phyloP scores from a whole-genome alignment of 2,113 vertebrate species.

The Chinchilla lanigera region DNA sequence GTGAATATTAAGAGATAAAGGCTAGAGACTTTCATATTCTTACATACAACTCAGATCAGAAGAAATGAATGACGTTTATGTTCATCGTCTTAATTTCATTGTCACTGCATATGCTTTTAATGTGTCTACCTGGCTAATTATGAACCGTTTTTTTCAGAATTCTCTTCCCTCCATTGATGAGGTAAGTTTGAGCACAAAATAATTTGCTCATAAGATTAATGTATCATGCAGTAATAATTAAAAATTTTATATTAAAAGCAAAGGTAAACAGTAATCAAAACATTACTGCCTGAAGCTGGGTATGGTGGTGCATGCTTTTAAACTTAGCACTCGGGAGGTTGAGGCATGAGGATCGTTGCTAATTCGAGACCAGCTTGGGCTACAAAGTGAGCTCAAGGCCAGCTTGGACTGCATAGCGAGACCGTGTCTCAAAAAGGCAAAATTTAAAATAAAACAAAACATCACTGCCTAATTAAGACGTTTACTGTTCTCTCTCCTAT shows the following conservation, averaged over 20 bases:
- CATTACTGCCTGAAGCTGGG: background rate
- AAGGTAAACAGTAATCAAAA: background rate
- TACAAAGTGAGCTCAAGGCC: too few species aligned
- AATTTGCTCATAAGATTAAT: background rate
- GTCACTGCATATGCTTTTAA: background rate
- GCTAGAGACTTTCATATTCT: background rate
- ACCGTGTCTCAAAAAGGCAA: too few species aligned
- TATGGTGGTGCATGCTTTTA: too few species aligned
- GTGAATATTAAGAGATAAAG: background rate
- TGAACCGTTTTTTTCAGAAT: background rate
- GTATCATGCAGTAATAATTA: background rate
- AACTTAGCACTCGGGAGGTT: too few species aligned
- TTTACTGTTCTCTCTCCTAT: background rate
- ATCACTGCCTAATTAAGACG: background rate
- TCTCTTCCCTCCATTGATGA: fast-evolving
- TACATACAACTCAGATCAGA: background rate
- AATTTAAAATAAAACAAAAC: background rate
- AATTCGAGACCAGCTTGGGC: too few species aligned
- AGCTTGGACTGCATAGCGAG: too few species aligned
- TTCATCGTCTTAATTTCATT: background rate
- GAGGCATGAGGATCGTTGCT: too few species aligned
- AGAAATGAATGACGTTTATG: background rate
- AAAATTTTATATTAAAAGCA: background rate
- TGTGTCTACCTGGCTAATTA: background rate
- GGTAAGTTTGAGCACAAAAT: background rate